These are phyloP conservation scores for Somateria mollissima DNA, from an alignment of 2,797 vertebrate species.

Conservation along the genomic window DNA sequence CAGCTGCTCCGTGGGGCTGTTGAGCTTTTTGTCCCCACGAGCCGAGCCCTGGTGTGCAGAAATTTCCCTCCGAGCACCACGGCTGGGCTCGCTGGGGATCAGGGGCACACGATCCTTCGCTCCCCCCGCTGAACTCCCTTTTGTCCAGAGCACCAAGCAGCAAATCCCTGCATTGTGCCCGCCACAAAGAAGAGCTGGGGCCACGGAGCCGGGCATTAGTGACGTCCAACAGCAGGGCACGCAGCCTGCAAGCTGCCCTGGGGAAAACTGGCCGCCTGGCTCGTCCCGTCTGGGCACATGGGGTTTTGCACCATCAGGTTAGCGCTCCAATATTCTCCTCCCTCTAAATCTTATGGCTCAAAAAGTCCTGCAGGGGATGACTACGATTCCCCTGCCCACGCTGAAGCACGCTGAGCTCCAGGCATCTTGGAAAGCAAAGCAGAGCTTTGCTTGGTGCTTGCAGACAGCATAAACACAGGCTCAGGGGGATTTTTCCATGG, in stretches of 20 bases:
- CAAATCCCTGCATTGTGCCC: conserved; percentile 52
- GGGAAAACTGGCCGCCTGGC: background rate
- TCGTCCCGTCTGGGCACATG: background rate
- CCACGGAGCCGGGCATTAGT: background rate
- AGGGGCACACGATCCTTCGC: background rate
- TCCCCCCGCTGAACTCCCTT: background rate
- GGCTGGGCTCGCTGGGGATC: background rate
- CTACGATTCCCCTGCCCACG: background rate
- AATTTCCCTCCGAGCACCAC: background rate
- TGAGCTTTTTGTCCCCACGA: background rate
- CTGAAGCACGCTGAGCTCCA: background rate
- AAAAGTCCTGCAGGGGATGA: background rate
- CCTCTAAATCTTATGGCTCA: background rate
- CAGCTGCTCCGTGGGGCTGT: background rate
- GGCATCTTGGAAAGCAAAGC: accelerated
- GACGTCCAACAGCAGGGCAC: background rate
- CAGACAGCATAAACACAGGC: background rate
- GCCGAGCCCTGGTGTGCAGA: background rate
- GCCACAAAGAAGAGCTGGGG: background rate
- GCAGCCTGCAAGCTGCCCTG: background rate
- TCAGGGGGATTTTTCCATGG: background rate
- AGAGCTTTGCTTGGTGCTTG: background rate
- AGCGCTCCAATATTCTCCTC: background rate
- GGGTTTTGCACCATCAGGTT: background rate
- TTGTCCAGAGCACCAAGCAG: conserved; percentile 31